These are phyloP conservation scores for Colossoma macropomum DNA, from an alignment of 2,113 vertebrate genomes.

Conservation along the genomic window DNA sequence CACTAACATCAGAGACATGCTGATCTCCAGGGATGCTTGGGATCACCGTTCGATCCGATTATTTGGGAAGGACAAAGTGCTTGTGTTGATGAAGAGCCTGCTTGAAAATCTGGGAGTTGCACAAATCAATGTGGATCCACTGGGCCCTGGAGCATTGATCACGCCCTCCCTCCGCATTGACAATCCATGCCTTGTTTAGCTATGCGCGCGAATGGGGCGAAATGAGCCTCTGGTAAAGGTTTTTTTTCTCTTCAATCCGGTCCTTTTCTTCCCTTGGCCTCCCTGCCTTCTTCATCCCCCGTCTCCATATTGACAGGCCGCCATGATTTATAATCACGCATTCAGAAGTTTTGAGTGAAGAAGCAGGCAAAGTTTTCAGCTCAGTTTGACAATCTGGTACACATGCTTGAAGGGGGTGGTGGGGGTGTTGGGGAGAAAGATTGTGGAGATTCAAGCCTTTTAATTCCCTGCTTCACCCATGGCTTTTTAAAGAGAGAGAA, in stretches of 20 bases:
- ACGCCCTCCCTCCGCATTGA: conserved; percentile 75
- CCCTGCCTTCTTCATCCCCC: conserved; percentile 38
- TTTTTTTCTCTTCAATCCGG: conserved; percentile 60
- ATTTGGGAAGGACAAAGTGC: conserved; percentile 86
- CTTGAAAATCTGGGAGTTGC: conserved; percentile 86
- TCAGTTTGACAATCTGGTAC: conserved; percentile 21
- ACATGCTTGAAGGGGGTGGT: conserved; percentile 1
- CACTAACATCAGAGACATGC: conserved; percentile 44
- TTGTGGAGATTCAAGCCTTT: conserved; percentile 23
- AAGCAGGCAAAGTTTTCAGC: conserved; percentile 75
- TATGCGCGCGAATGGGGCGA: conserved; percentile 81
- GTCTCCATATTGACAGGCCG: conserved; percentile 84
- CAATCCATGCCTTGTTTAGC: conserved; percentile 84
- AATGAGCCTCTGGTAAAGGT: conserved; percentile 83
- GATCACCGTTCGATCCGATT: conserved; percentile 80
- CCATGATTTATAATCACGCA: conserved; percentile 94
- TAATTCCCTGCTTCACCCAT: conserved; percentile 47
- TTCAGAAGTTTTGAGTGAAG: conserved; percentile 78
- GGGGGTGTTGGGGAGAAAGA: not conserved
- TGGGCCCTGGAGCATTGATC: conserved; percentile 84
- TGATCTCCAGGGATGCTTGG: conserved; percentile 56
- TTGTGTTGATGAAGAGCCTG: conserved; percentile 87
- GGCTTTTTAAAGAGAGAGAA: conserved; percentile 42
- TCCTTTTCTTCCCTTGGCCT: conserved; percentile 25
- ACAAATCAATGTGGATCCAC: conserved; percentile 84